phyloP scores from a whole-genome alignment of 2,888 invertebrate species.

The Drosophila buzzatii region DNA sequence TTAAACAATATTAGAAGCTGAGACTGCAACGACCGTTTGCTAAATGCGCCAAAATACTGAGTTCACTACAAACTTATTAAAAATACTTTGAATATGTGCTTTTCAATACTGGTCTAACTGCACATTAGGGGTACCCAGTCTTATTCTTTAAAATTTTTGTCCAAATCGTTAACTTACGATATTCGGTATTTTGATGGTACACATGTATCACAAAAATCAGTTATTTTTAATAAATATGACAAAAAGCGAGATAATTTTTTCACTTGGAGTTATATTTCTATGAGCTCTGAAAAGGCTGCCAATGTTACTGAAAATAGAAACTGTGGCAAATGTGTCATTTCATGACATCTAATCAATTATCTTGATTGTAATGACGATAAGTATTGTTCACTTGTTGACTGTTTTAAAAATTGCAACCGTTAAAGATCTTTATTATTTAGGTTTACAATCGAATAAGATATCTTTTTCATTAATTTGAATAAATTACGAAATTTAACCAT shows the following conservation, averaged over 20 bases:
- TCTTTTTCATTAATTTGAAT: neutral
- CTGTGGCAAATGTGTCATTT: no score
- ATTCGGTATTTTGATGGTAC: neutral
- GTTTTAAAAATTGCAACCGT: neutral
- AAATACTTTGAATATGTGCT: slow-evolving; percentile 24
- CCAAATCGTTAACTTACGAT: neutral
- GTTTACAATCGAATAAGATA: neutral
- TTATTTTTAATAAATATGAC: neutral
- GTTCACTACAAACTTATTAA: slow-evolving; percentile 16
- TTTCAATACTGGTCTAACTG: slow-evolving; percentile 34
- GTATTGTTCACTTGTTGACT: neutral
- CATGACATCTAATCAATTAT: no score
- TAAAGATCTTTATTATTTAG: no score
- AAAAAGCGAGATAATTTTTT: neutral
- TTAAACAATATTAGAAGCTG: slow-evolving; percentile 63
- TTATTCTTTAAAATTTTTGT: no score
- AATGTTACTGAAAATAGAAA: no score
- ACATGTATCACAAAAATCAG: neutral
- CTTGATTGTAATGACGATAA: no score
- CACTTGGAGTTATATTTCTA: no score
- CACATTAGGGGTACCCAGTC: slow-evolving; percentile 6
- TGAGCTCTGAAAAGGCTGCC: no score
- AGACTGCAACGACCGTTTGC: slow-evolving; percentile 51
- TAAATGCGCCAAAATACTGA: slow-evolving; percentile 53
- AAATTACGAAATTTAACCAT: neutral